Conservation (phyloP, 2,797 vertebrate species). For the Chrosomus eos region DNA sequence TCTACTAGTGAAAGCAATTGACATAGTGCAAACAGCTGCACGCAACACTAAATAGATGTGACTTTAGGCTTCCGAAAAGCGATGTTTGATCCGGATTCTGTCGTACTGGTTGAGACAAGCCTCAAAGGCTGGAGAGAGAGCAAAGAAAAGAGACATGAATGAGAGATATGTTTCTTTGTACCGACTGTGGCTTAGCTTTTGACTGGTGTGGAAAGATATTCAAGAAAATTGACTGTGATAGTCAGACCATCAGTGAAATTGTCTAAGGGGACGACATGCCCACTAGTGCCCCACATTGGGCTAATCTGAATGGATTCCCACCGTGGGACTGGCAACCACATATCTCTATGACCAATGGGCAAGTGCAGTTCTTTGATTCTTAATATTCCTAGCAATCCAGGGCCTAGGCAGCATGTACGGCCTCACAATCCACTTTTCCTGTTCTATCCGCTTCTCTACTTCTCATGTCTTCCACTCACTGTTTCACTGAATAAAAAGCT, state of each 20-base stretch:
- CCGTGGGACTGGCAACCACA: conserved; percentile 47
- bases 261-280: conserved; percentile 32
- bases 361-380: conserved; percentile 52
- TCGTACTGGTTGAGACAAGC: conserved; percentile 32
- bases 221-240: conserved; percentile 49
- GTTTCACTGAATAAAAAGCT: conserved; percentile 75
- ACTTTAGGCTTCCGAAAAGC: conserved; percentile 28
- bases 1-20: conserved; percentile 10
- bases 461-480: conserved; percentile 59
- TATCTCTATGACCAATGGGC: conserved; percentile 43
- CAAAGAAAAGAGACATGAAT: conserved; percentile 18
- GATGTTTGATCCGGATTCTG: conserved; percentile 51
- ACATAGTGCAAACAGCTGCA: not conserved
- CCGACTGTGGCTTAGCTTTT: not conserved
- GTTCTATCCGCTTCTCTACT: conserved; percentile 40
- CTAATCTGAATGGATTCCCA: conserved; percentile 48
- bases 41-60: conserved; percentile 41
- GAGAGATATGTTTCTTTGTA: conserved; percentile 29
- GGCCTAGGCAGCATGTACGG: conserved; percentile 28
- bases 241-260: conserved; percentile 7
- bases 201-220: conserved; percentile 20
- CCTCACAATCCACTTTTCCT: conserved; percentile 59
- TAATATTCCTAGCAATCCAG: conserved; percentile 49
- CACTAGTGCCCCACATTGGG: conserved; percentile 41
- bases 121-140: conserved; percentile 27